Base-by-base conservation (phyloP, 2,113 vertebrate species). In the Thinocorus orbignyianus region DNA sequence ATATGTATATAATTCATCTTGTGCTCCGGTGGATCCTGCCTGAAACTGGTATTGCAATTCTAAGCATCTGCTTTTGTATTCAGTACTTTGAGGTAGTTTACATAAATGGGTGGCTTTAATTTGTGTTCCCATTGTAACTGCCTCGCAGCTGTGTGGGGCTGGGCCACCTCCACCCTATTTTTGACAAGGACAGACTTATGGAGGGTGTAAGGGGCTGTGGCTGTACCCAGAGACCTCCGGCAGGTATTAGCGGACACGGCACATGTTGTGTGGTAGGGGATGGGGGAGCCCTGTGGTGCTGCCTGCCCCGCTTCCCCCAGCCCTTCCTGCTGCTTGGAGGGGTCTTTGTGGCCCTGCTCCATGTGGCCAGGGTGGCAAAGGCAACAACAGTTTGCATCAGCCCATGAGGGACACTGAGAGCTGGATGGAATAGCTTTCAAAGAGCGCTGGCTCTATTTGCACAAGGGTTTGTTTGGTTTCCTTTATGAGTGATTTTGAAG, bases 41-140 rank as follows among this genome's bases (percentile, higher is more conserved):
- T 92, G 83, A 93, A 95, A 96, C 92, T 89, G 78, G 94, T 95
- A 92, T 89, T 92, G 83, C 92, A 92, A 31, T 94, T 87, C 70
- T 41, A 42, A 52, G 65, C 93, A 76, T 88, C 86, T 96, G 92
- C 39, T 94, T 94, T 96, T 91, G 58, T 31, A 91, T 91, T 94
- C 81, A 86, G 78, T 58, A 58, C 81, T 79, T 89, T 65, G 78
- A 91, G 73, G 39, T n/a, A 91, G 73, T 94, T 95, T 94, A 93
- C 88, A 81, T 94, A 96, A 94, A 91, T 57, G 77, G 44, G 86
- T 82, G 91, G 91, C 81, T 93, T 95, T 93, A 86, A 78, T 92
- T 86, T 91, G 52, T 1, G 0, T 90, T 93, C 80, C 65, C 83
- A 84, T 44, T 60, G 39, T 73, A 83, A 60, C 26, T 7, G 26